phyloP scores from a whole-genome alignment of 2,113 vertebrate species.

The Notothenia coriiceps region DNA sequence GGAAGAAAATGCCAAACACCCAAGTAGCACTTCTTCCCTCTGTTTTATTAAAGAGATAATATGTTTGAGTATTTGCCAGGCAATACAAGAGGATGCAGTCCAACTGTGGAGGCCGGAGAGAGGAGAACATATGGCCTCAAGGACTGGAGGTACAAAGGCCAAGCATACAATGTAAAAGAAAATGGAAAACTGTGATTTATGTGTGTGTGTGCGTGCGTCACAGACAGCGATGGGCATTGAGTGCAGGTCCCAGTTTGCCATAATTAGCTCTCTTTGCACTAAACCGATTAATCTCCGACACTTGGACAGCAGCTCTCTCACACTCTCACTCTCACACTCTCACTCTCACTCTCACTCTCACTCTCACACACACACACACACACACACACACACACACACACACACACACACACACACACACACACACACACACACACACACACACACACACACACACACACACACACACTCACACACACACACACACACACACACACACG shows the following conservation, averaged over 20 bases:
- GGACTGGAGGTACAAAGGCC: constrained; percentile 13
- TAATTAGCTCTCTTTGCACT: constrained; percentile 71
- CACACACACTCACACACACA: too few relatives aligned
- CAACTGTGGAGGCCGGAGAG: constrained; percentile 6
- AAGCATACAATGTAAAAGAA: constrained; percentile 17
- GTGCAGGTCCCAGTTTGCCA: constrained; percentile 53
- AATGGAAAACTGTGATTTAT: not conserved
- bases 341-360: too few relatives aligned
- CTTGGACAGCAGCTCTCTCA: constrained; percentile 23
- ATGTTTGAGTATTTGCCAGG: not conserved
- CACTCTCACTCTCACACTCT: too few relatives aligned
- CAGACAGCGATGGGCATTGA: constrained; percentile 12
- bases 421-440: too few relatives aligned
- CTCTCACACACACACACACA: constrained; percentile 9
- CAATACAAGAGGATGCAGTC: not conserved
- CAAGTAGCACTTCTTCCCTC: not conserved
- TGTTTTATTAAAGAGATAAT: constrained; percentile 8
- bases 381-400: not conserved
- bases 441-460: too few relatives aligned
- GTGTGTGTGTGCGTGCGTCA: not conserved
- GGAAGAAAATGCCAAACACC: constrained; percentile 7
- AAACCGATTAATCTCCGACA: constrained; percentile 72
- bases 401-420: too few relatives aligned
- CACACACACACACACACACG: too few relatives aligned
- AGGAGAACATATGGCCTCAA: constrained; percentile 28